Conservation (phyloP, 2,797 vertebrate genomes). For the Pterois miles region DNA sequence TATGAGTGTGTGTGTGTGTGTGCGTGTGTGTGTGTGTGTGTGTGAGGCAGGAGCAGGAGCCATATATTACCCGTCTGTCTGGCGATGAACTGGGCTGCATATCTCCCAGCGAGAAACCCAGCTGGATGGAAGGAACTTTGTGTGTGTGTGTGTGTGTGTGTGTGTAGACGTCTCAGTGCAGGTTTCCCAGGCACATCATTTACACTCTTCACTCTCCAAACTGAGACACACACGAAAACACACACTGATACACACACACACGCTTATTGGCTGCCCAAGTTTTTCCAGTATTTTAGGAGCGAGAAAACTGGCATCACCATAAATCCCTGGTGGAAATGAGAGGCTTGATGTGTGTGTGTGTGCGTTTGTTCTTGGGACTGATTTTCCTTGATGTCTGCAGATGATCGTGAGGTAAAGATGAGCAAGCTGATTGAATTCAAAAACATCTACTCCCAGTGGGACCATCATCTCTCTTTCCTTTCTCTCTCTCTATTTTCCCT, state of each 20-base stretch:
- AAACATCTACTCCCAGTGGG: conserved; percentile 53
- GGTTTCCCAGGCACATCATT: conserved; percentile 75
- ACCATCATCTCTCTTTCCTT: conserved; percentile 34
- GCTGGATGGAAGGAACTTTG: conserved; percentile 69
- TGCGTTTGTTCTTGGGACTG: conserved; percentile 12
- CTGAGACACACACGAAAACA: conserved; percentile 36
- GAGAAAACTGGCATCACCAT: conserved; percentile 71
- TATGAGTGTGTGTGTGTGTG: conserved; percentile 25
- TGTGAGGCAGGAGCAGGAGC: conserved; percentile 51
- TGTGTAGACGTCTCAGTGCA: conserved; percentile 58
- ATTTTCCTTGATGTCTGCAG: conserved; percentile 11
- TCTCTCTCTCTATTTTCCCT: background rate
- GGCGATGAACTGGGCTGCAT: conserved; percentile 72
- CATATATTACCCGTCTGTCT: conserved; percentile 77
- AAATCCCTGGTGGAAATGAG: conserved; percentile 61
- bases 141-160: conserved; percentile 35
- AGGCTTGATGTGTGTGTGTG: conserved; percentile 25
- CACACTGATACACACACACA: conserved; percentile 11
- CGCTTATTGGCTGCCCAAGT: conserved; percentile 62
- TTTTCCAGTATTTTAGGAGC: conserved; percentile 74
- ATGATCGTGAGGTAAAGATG: conserved; percentile 34
- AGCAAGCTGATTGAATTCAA: conserved; percentile 52
- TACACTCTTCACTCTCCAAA: conserved; percentile 63
- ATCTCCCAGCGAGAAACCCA: conserved; percentile 74
- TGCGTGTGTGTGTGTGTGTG: conserved; percentile 24